Evolutionary conservation across 2,797 vertebrate genomes (phyloP).

Genomic region (Syndactyla subalaris): DNA sequence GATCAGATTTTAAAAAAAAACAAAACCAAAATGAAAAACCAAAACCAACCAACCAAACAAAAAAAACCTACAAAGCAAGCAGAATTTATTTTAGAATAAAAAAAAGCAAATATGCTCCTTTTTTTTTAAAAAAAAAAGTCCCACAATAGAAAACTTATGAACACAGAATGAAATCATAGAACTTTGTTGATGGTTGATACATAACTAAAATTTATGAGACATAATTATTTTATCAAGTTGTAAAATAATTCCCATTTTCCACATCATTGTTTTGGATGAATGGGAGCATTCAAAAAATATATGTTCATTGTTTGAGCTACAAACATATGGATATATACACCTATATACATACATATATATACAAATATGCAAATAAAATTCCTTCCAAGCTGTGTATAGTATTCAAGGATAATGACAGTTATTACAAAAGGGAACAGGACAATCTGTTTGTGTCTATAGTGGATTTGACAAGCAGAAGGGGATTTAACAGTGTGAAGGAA

Average conservation of each 20-base stretch:
- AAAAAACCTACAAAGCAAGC: accelerated
- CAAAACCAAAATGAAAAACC: too few relatives aligned
- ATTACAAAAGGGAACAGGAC: background rate
- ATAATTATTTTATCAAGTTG: background rate
- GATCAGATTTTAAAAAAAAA: background rate
- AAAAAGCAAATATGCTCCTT: background rate
- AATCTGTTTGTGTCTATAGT: background rate
- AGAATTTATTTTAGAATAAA: background rate
- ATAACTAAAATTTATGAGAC: background rate
- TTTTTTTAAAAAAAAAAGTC: background rate
- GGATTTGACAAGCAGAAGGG: background rate
- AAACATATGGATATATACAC: background rate
- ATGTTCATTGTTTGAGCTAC: background rate
- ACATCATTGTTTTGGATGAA: background rate
- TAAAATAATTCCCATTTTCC: background rate
- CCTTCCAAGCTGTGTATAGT: background rate
- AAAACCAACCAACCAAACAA: too few relatives aligned
- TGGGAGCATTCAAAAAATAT: background rate
- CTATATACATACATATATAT: too few relatives aligned
- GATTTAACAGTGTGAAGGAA: background rate
- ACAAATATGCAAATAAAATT: background rate
- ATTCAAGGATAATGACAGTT: background rate
- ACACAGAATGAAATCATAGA: background rate
- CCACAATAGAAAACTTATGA: background rate
- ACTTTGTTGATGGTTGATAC: background rate